These are phyloP conservation scores for Aphyosemion australe DNA, from an alignment of 2,113 vertebrate genomes.

Conservation along the genomic window DNA sequence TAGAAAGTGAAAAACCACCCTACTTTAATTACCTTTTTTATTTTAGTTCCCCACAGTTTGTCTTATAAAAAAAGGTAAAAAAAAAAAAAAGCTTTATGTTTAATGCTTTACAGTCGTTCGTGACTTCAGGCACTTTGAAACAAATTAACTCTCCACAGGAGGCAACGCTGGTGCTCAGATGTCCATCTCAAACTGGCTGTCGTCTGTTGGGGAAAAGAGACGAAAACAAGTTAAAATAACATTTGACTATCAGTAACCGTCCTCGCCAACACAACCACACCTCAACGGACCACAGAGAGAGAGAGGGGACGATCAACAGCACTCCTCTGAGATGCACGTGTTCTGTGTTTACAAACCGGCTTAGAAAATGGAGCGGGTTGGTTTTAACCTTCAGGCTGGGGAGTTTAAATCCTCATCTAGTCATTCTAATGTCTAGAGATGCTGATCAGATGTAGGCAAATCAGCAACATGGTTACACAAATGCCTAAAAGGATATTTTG, in stretches of 20 bases:
- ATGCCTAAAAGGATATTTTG: too few relatives aligned
- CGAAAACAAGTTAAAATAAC: conserved; percentile 1
- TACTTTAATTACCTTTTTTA: conserved; percentile 28
- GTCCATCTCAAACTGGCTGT: conserved; percentile 81
- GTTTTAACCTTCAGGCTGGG: not conserved
- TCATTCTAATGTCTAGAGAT: too few relatives aligned
- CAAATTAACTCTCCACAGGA: conserved; percentile 73
- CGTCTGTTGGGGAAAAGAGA: conserved; percentile 53
- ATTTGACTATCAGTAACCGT: conserved; percentile 1
- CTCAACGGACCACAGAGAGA: conserved; percentile 17
- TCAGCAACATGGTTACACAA: too few relatives aligned
- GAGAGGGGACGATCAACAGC: not conserved
- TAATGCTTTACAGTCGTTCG: conserved; percentile 55
- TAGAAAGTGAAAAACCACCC: conserved; percentile 31
- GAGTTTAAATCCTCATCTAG: too few relatives aligned
- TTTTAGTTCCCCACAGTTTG: conserved; percentile 33
- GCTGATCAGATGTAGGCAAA: too few relatives aligned
- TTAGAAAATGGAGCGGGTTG: not conserved
- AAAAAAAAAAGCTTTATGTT: conserved; percentile 33
- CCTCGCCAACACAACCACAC: conserved; percentile 17
- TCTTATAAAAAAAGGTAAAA: conserved; percentile 25
- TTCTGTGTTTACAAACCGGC: conserved; percentile 6
- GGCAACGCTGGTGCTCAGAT: conserved; percentile 73
- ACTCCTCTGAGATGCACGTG: conserved; percentile 14
- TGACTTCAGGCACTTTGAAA: conserved; percentile 50